These are phyloP conservation scores for Sebastes schlegelii DNA, from an alignment of 2,113 vertebrate genomes.

Conservation along the genomic window DNA sequence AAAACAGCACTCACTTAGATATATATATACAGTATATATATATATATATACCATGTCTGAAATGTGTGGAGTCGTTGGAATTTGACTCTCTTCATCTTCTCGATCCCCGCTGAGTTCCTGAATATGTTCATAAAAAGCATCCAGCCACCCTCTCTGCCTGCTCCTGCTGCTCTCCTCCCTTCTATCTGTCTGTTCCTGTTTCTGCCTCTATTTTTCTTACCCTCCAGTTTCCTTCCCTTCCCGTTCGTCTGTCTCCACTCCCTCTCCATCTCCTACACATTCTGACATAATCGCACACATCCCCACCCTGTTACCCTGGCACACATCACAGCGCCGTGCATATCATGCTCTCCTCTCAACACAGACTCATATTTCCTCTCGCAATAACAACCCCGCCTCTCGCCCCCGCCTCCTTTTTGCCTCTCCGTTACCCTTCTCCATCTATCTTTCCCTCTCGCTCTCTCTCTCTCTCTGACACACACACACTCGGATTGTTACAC, in stretches of 20 bases:
- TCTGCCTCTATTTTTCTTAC: constrained; percentile 53
- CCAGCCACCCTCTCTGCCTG: constrained; percentile 13
- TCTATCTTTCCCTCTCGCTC: constrained; percentile 56
- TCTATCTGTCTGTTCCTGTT: constrained; percentile 59
- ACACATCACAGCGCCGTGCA: constrained; percentile 62
- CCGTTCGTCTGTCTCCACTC: constrained; percentile 60
- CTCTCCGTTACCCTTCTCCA: constrained; percentile 28
- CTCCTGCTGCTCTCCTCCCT: constrained; percentile 54
- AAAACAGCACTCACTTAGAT: neutral
- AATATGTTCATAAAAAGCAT: constrained; percentile 50
- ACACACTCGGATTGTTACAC: constrained; percentile 52
- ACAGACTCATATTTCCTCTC: constrained; percentile 75
- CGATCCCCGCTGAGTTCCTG: constrained; percentile 36
- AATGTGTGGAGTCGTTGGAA: constrained; percentile 9
- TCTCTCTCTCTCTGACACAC: constrained; percentile 18
- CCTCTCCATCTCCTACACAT: constrained; percentile 69
- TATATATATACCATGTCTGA: neutral
- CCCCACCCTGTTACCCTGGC: constrained; percentile 68
- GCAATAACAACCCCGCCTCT: constrained; percentile 67
- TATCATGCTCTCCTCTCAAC: constrained; percentile 66
- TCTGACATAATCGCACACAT: constrained; percentile 73
- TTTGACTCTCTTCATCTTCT: constrained; percentile 25
- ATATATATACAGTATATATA: neutral
- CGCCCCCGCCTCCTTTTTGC: constrained; percentile 45
- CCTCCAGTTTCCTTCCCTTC: constrained; percentile 65